Percentiles rank a stretch among this genome's conserved stretches.
phyloP scores from a whole-genome alignment of 2,797 vertebrate genomes.

The Gallinago solitaria region DNA sequence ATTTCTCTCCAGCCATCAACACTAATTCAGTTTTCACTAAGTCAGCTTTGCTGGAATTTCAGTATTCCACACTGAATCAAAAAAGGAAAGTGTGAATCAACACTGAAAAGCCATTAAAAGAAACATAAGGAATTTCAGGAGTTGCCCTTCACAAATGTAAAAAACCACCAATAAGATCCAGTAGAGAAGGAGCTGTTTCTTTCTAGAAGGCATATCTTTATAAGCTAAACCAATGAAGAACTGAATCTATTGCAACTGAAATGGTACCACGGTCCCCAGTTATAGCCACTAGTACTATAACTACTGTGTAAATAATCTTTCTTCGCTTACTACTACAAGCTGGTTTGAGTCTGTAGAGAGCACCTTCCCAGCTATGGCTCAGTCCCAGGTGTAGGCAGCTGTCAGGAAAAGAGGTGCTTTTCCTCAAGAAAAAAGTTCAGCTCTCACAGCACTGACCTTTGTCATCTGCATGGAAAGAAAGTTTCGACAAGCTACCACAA shows the following conservation, averaged over 20 bases:
- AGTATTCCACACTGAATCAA: conserved; percentile 27
- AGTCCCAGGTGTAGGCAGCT: not conserved
- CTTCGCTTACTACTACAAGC: not conserved
- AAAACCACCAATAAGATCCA: not conserved
- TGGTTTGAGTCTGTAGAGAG: not conserved
- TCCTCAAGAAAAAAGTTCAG: not conserved
- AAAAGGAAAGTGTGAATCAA: conserved; percentile 26
- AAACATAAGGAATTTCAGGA: conserved; percentile 18
- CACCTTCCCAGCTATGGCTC: not conserved
- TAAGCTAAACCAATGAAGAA: not conserved
- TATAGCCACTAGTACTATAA: not conserved
- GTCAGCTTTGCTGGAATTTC: conserved; percentile 61
- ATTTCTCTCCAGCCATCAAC: conserved; percentile 46
- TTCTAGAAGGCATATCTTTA: not conserved
- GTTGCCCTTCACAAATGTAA: not conserved
- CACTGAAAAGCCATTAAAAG: conserved; percentile 36
- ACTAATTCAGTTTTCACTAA: conserved; percentile 67
- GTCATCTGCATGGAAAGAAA: not conserved
- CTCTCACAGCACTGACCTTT: conserved; percentile 1
- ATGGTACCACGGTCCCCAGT: not conserved
- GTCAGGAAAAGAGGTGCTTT: fast-evolving
- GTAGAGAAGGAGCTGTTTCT: not conserved
- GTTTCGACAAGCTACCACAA: not conserved
- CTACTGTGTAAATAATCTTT: not conserved
- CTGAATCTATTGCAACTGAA: not conserved